phyloP scores from a whole-genome alignment of 1,140 invertebrate species.

The Trichonephila clavipes region DNA sequence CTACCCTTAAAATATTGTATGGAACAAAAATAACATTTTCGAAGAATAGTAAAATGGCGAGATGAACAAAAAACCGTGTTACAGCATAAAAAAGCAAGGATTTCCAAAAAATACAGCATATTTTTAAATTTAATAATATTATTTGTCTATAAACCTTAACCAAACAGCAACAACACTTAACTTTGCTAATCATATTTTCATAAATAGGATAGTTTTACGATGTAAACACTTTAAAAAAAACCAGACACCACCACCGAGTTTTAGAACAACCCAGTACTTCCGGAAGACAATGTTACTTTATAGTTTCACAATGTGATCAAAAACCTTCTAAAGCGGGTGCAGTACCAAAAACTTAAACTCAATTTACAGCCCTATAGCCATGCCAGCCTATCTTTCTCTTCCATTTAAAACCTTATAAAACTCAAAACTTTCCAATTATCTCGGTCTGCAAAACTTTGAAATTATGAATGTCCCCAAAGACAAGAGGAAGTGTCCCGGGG shows the following conservation, averaged over 20 bases:
- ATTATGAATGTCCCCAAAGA: constrained; percentile 48
- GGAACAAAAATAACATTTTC: too few relatives aligned
- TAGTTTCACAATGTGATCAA: neutral
- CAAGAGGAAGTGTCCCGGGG: neutral
- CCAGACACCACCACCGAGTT: neutral
- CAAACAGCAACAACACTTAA: neutral
- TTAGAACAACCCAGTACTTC: neutral
- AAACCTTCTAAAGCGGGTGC: neutral
- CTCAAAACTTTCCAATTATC: constrained; percentile 63
- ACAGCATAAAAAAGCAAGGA: too few relatives aligned
- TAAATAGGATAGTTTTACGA: neutral
- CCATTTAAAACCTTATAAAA: constrained; percentile 50
- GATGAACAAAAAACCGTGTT: too few relatives aligned
- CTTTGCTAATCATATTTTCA: constrained; percentile 2
- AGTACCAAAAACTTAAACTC: constrained; percentile 46
- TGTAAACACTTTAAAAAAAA: constrained; percentile 28
- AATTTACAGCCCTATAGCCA: neutral
- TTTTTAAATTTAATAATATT: neutral
- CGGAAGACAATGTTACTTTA: neutral
- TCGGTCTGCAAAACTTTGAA: constrained; percentile 32
- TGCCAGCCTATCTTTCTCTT: neutral
- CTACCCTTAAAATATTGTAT: too few relatives aligned
- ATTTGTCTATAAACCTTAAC: neutral
- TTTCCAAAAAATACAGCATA: too few relatives aligned
- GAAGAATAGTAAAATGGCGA: too few relatives aligned